Evolutionary conservation across 2,113 vertebrate genomes (phyloP).

Genomic region (Gila orcuttii): DNA sequence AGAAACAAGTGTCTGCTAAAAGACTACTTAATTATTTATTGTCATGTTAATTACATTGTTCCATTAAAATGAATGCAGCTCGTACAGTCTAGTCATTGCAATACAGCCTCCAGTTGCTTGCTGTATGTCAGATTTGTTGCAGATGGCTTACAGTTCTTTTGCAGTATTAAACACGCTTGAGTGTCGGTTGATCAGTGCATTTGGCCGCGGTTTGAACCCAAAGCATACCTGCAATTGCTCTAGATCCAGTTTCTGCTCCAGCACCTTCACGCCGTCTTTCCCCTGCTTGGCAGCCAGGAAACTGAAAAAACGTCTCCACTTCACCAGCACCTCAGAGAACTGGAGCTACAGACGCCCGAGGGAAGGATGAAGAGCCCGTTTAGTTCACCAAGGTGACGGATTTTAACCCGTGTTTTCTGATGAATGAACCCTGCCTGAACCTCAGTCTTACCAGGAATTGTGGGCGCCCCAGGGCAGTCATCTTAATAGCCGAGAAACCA

Average conservation of each 20-base stretch:
- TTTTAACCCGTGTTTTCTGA: not conserved
- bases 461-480: constrained; percentile 87
- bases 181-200: not conserved
- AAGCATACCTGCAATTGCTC: constrained; percentile 81
- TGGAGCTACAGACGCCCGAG: constrained; percentile 73
- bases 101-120: not conserved
- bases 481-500: constrained; percentile 89
- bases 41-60: not conserved
- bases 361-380: not conserved
- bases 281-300: constrained; percentile 85
- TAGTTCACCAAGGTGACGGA: constrained; percentile 6
- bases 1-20: not conserved
- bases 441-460: constrained; percentile 87
- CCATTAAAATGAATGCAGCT: constrained; percentile 1
- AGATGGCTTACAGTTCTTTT: not conserved
- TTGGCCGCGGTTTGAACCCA: not conserved
- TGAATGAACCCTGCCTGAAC: constrained; percentile 48
- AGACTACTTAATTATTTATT: constrained; percentile 8
- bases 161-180: not conserved
- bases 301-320: constrained; percentile 86
- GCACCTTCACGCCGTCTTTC: constrained; percentile 68
- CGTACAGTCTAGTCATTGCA: not conserved
- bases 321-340: constrained; percentile 89
- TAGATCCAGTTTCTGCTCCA: constrained; percentile 83
- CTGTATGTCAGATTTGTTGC: not conserved